Percentiles rank a stretch among this genome's conserved stretches.
Conservation (phyloP, 1,140 invertebrate species). For the Pseudomyrmex dendroicus region DNA sequence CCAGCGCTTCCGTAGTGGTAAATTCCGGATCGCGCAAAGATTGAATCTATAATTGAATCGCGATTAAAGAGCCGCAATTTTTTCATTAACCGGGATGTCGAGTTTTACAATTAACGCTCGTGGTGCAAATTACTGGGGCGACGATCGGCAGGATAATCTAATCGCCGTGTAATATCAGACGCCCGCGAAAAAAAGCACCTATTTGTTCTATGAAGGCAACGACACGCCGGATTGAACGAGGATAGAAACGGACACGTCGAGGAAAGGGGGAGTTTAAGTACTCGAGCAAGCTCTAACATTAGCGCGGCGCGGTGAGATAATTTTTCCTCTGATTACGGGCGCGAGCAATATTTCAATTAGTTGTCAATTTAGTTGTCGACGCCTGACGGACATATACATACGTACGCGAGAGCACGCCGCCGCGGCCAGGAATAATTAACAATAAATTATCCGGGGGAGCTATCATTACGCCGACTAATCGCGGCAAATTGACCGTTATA, state of each 20-base stretch:
- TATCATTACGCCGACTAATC: constrained; percentile 81
- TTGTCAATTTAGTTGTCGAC: constrained; percentile 83
- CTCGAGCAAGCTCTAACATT: constrained; percentile 59
- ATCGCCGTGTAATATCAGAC: constrained; percentile 61
- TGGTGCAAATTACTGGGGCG: constrained; percentile 38
- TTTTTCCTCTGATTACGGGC: constrained; percentile 75
- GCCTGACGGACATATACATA: constrained; percentile 73
- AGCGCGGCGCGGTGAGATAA: constrained; percentile 61
- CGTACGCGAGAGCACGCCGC: constrained; percentile 41
- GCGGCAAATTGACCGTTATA: constrained; percentile 82
- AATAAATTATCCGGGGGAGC: constrained; percentile 80
- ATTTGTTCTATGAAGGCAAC: constrained; percentile 14
- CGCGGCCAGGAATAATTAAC: constrained; percentile 79
- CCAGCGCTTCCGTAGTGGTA: too few species aligned
- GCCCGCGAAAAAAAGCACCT: constrained; percentile 30
- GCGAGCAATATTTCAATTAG: constrained; percentile 82
- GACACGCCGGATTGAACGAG: neutral
- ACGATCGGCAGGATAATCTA: constrained; percentile 62
- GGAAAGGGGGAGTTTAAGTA: constrained; percentile 62
- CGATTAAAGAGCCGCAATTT: constrained; percentile 55
- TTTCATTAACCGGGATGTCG: constrained; percentile 46
- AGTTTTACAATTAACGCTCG: constrained; percentile 64
- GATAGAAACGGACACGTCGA: constrained; percentile 7
- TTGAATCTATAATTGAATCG: constrained; percentile 47
- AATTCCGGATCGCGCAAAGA: constrained; percentile 7